A percentile compares a stretch with the other conserved stretches of the same genome.
Evolutionary conservation across 2,888 invertebrate genomes (phyloP).

Genomic region (Ametastegia equiseti): DNA sequence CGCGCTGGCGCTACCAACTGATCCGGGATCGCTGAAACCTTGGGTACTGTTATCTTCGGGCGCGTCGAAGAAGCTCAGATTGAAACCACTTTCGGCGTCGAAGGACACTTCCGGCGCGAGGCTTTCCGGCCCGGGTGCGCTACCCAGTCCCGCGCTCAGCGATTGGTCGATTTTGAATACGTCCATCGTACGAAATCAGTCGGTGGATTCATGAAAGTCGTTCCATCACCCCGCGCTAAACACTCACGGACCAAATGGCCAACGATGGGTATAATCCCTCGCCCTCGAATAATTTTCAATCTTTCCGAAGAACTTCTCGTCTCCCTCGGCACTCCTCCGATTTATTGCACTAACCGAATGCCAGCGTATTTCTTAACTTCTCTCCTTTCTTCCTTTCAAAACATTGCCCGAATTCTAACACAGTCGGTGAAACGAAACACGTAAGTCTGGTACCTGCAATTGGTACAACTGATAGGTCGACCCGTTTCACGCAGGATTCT

Average conservation of each 20-base stretch:
- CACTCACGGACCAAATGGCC: conserved; percentile 4
- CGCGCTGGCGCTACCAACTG: conserved; percentile 78
- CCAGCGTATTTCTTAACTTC: background rate
- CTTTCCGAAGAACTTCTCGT: too few relatives aligned
- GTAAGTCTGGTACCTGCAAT: too few relatives aligned
- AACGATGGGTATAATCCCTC: background rate
- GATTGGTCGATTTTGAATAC: conserved; percentile 85
- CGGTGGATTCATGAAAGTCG: conserved; percentile 45
- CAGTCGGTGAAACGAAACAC: too few relatives aligned
- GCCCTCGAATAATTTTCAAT: too few relatives aligned
- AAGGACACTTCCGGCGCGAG: conserved; percentile 83
- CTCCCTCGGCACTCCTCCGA: background rate
- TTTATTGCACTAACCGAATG: background rate
- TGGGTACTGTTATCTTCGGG: conserved; percentile 83
- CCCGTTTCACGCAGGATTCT: background rate
- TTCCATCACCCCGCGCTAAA: conserved; percentile 35
- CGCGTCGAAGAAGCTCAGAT: conserved; percentile 88
- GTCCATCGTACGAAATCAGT: conserved; percentile 79
- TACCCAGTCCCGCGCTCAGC: conserved; percentile 81
- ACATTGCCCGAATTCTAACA: too few relatives aligned
- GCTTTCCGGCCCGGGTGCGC: conserved; percentile 81
- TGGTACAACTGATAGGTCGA: too few relatives aligned
- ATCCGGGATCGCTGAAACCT: conserved; percentile 83
- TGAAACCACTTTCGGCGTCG: conserved; percentile 88
- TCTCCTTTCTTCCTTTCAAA: too few relatives aligned